Conservation (phyloP, 2,113 vertebrate species). For the Eurypyga helias region DNA sequence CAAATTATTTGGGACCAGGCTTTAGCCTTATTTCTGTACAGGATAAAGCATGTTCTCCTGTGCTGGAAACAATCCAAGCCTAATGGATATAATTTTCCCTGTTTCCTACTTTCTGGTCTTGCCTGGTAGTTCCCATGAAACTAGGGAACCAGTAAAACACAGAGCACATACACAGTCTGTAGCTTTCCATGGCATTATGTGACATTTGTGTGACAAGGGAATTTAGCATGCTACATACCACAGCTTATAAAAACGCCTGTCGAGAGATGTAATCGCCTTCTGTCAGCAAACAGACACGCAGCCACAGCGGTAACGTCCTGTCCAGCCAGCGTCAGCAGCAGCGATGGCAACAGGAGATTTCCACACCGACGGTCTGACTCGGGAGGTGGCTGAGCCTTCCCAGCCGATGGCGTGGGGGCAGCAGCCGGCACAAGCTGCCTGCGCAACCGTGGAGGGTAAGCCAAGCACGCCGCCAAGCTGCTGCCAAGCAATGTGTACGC, state of each 20-base stretch:
- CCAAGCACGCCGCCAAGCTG: too few relatives aligned
- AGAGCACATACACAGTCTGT: accelerated
- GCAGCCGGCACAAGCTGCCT: background rate
- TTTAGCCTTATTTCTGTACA: background rate
- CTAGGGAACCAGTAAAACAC: background rate
- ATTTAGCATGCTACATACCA: background rate
- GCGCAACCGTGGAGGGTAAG: too few relatives aligned
- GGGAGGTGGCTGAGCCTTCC: background rate
- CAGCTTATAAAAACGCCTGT: background rate
- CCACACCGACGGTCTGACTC: background rate
- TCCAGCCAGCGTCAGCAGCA: background rate
- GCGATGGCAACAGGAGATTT: background rate
- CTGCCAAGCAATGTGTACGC: too few relatives aligned
- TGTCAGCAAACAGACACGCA: background rate
- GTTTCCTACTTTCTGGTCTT: background rate
- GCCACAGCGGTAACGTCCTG: background rate
- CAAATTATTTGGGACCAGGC: conserved; percentile 1
- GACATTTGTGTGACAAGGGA: background rate
- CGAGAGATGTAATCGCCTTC: background rate
- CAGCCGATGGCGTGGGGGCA: background rate
- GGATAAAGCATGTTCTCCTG: background rate
- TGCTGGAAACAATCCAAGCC: background rate
- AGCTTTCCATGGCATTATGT: background rate
- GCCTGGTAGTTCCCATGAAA: background rate
- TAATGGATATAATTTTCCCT: background rate